A percentile compares a stretch with the other conserved stretches of the same genome.
Evolutionary conservation across 2,113 vertebrate genomes (phyloP).

Genomic region (Anser brachyrhynchus): DNA sequence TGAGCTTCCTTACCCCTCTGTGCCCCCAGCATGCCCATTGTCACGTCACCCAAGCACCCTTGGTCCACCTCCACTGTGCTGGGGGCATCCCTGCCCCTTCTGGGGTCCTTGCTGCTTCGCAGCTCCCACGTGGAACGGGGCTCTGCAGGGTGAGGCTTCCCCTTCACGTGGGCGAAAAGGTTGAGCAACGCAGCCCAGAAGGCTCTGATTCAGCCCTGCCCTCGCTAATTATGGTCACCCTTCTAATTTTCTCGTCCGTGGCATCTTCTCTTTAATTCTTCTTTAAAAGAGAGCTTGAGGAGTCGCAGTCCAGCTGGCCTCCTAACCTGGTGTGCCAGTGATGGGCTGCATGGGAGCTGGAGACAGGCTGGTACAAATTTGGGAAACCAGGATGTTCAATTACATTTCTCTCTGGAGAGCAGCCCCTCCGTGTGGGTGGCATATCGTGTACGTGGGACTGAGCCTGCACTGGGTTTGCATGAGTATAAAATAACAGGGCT

Average conservation of each 20-base stretch:
- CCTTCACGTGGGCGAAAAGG: slow-evolving; percentile 42
- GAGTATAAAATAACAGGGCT: not conserved
- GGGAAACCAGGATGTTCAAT: not conserved
- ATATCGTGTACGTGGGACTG: not conserved
- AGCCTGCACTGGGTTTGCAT: not conserved
- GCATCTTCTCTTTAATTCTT: not conserved
- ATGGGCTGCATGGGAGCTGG: not conserved
- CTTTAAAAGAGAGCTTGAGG: not conserved
- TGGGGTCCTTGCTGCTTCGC: not conserved
- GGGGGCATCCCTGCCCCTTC: accelerated
- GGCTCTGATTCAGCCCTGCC: slow-evolving; percentile 41
- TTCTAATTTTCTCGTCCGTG: slow-evolving; percentile 30
- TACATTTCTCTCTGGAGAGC: not conserved
- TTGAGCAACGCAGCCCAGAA: slow-evolving; percentile 23
- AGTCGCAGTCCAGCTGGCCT: not conserved
- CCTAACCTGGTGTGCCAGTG: not conserved
- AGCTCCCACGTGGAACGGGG: not conserved
- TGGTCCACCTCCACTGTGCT: not conserved
- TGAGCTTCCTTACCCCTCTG: accelerated
- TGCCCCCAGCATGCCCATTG: too few species aligned
- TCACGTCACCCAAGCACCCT: accelerated
- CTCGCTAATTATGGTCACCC: not conserved
- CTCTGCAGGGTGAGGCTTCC: not conserved
- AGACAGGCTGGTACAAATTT: not conserved
- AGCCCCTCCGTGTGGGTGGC: not conserved